Percentiles rank a stretch among this genome's conserved stretches.
Evolutionary conservation across 2,113 vertebrate genomes (phyloP).

Genomic region (Sigmodon hispidus): DNA sequence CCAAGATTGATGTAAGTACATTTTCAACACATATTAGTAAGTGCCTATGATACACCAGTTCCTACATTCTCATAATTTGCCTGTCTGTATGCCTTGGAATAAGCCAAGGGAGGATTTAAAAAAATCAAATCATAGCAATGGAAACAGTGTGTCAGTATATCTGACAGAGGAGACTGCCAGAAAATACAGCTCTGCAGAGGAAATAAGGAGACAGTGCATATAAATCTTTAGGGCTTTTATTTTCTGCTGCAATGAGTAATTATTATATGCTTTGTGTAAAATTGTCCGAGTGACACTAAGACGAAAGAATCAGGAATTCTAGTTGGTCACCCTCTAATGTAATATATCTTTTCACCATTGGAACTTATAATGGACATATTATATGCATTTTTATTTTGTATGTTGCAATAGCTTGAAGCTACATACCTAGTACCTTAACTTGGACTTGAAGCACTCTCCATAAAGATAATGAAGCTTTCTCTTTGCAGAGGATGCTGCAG

Average conservation of each 20-base stretch:
- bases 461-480: neutral
- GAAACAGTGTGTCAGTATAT: neutral
- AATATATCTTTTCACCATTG: neutral
- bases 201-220: neutral
- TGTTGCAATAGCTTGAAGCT: neutral
- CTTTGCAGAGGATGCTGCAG: neutral
- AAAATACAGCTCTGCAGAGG: neutral
- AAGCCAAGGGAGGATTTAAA: neutral
- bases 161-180: neutral
- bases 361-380: neutral
- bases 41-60: neutral
- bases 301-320: neutral
- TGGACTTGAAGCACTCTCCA: neutral
- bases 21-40: neutral
- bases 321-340: neutral
- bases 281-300: neutral
- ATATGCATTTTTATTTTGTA: neutral
- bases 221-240: neutral
- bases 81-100: neutral
- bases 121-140: neutral
- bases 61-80: neutral
- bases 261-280: neutral
- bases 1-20: neutral
- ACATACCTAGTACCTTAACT: neutral
- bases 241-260: neutral